Conservation (phyloP, 2,888 invertebrate species). For the Pristionchus mayeri region DNA sequence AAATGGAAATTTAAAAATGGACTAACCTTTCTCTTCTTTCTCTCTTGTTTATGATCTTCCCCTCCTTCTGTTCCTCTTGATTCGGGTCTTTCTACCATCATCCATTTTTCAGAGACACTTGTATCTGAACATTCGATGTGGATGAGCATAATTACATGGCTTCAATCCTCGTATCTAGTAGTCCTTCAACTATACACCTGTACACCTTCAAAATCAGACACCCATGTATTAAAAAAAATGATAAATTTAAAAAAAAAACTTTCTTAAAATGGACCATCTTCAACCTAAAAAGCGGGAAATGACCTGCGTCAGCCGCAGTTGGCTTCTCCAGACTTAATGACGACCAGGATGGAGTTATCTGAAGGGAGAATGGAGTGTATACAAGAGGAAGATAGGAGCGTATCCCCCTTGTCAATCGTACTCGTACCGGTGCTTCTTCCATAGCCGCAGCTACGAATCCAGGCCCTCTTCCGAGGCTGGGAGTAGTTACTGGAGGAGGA, state of each 20-base stretch:
- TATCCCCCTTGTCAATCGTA: too few species aligned
- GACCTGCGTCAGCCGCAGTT: background rate
- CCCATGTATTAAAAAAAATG: too few species aligned
- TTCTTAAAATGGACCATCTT: too few species aligned
- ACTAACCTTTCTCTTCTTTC: background rate
- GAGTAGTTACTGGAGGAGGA: slow-evolving; percentile 9
- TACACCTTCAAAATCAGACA: too few species aligned
- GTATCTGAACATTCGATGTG: background rate
- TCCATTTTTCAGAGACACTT: background rate
- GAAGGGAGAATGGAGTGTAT: too few species aligned
- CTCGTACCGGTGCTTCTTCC: background rate
- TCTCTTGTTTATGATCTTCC: background rate
- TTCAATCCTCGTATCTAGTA: too few species aligned
- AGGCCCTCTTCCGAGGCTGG: background rate
- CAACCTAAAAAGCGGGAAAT: background rate
- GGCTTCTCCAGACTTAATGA: background rate
- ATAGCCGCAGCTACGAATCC: background rate
- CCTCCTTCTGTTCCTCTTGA: slow-evolving; percentile 5
- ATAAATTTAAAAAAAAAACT: too few species aligned
- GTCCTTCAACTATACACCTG: too few species aligned
- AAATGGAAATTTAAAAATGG: background rate
- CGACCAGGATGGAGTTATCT: background rate
- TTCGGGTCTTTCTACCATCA: background rate
- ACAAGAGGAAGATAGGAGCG: too few species aligned
- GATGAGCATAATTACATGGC: too few species aligned